Conservation (phyloP, 2,113 vertebrate species). For the Neoarius graeffei region DNA sequence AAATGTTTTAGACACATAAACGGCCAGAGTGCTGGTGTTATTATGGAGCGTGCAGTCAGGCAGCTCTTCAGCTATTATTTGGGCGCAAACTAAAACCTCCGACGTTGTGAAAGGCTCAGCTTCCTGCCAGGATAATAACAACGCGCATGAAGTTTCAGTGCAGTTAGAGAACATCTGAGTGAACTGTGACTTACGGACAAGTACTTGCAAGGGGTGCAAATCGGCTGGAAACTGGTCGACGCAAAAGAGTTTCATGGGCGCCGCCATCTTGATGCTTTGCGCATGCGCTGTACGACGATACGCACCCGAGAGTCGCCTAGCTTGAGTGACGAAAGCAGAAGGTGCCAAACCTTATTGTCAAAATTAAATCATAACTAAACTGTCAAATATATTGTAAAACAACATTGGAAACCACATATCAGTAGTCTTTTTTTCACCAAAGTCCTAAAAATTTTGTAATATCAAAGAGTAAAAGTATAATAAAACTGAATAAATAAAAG, state of each 20-base stretch:
- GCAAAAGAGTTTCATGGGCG: constrained; percentile 54
- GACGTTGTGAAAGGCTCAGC: constrained; percentile 47
- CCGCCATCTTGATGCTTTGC: constrained; percentile 60
- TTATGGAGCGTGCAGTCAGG: constrained; percentile 36
- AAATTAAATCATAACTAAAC: background rate
- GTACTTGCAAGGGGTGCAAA: constrained; percentile 63
- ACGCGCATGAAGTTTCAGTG: constrained; percentile 52
- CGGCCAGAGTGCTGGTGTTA: constrained; percentile 55
- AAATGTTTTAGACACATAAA: constrained; percentile 69
- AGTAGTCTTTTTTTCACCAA: background rate
- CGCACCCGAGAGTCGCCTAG: background rate
- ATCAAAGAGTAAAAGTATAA: background rate
- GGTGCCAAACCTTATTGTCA: background rate
- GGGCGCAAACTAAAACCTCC: constrained; percentile 68
- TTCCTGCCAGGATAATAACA: constrained; percentile 65
- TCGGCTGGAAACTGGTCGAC: constrained; percentile 62
- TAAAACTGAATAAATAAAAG: background rate
- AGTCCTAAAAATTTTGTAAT: background rate
- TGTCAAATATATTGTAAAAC: background rate
- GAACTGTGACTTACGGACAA: constrained; percentile 56
- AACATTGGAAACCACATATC: background rate
- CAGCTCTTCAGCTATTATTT: constrained; percentile 59
- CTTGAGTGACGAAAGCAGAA: background rate
- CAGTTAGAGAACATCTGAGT: constrained; percentile 53
- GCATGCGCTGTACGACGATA: constrained; percentile 38